A percentile compares a stretch with the other conserved stretches of the same genome.
These are phyloP conservation scores for Ctenomys sociabilis DNA, from an alignment of 2,113 vertebrate genomes.

Conservation along the genomic window DNA sequence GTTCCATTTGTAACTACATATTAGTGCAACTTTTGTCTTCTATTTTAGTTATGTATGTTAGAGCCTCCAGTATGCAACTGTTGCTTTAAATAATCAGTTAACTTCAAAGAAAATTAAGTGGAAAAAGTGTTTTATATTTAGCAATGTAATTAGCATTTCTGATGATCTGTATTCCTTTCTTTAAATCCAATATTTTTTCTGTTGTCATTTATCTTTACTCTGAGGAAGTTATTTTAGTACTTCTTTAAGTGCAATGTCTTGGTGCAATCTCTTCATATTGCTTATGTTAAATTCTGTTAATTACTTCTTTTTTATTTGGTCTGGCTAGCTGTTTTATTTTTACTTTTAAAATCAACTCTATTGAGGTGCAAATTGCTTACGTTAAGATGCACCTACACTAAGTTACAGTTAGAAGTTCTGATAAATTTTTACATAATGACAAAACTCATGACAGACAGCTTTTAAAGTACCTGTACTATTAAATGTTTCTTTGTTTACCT, in stretches of 20 bases:
- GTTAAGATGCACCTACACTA: neutral
- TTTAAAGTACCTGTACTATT: neutral
- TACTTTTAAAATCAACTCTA: neutral
- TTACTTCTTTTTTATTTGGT: neutral
- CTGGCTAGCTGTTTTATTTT: neutral
- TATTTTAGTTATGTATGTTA: constrained; percentile 17
- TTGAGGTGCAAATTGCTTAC: neutral
- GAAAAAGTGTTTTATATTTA: neutral
- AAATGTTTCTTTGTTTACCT: neutral
- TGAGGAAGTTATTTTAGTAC: neutral
- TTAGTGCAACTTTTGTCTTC: neutral
- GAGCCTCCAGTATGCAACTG: neutral
- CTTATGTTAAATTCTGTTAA: constrained; percentile 13
- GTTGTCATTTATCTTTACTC: neutral
- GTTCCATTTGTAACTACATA: neutral
- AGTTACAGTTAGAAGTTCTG: neutral
- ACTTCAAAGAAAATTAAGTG: constrained; percentile 10
- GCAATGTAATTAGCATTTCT: constrained; percentile 6
- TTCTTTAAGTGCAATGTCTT: neutral
- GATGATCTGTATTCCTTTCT: neutral
- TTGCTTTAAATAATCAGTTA: constrained; percentile 10
- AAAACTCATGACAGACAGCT: neutral
- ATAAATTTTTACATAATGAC: neutral
- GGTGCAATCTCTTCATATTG: neutral
- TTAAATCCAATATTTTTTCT: neutral